Evolutionary conservation across 2,888 invertebrate genomes (phyloP).

Genomic region (Eubasilissa splendida): DNA sequence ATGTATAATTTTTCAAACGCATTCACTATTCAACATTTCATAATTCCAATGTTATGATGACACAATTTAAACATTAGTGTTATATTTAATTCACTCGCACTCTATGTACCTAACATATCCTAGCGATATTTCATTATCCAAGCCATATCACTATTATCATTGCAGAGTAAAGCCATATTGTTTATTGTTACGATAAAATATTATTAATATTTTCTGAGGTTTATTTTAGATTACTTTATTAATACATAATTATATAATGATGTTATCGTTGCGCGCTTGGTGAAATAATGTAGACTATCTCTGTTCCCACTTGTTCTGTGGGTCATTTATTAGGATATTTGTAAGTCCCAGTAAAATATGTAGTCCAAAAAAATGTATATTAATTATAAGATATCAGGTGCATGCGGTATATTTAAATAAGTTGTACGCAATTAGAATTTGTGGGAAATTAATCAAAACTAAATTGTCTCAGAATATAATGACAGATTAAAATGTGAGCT

Average conservation of each 20-base stretch:
- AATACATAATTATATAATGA: no score
- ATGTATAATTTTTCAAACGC: no score
- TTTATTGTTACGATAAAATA: conserved; percentile 13
- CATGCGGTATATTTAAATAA: no score
- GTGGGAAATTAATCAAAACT: no score
- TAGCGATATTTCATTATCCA: neutral
- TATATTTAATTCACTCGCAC: neutral
- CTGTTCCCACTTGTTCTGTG: neutral
- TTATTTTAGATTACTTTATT: neutral
- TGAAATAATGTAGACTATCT: neutral
- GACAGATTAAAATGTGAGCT: no score
- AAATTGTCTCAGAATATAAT: no score
- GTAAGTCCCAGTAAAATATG: no score
- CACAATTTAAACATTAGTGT: neutral
- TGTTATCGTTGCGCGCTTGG: no score
- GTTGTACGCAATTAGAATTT: no score
- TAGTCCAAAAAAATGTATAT: no score
- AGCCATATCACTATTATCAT: conserved; percentile 29
- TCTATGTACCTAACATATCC: conserved; percentile 28
- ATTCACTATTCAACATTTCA: no score
- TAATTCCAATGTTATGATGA: neutral
- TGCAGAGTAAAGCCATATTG: conserved; percentile 17
- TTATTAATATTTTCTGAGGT: conserved; percentile 6
- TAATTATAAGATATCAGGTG: no score
- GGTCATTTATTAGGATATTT: neutral